Base-by-base conservation (phyloP, 2,113 vertebrate species). In the Hypocryptadius cinnamomeus region DNA sequence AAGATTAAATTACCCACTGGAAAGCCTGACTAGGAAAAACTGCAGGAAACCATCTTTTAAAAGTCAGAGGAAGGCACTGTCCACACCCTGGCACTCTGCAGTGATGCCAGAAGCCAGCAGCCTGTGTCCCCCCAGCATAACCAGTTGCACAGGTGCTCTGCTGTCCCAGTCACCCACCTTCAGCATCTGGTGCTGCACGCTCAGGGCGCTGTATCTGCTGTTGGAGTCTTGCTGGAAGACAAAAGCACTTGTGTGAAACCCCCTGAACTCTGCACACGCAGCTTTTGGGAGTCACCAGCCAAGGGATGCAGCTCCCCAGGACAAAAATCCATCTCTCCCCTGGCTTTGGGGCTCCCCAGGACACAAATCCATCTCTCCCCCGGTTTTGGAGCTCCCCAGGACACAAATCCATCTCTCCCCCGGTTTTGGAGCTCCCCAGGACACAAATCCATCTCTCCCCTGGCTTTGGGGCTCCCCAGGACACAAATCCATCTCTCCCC, bases 151-250 rank as follows among this genome's bases (percentile, higher is more conserved):
- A 35, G 81, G 39, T 3, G n/a, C 27, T 9, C 37, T 13, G 28
- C 19, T 48, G 33, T 6, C 44, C 23, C 51, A 3, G 27, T 33
- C 33, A 97, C 98, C 80, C 90, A 99, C 99, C 98, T 99, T 99
- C 68, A 99, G 79, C 98, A 99, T 99, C 96, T 99, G 99, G 96
- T 99, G 99, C 30, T 99, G 99, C 22, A 99, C 98, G 25, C 98
- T 99, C 93, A 99, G 87, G 3, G 99, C 98, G 11, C 98, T 98
- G 76, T 98, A 98, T 80, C 97, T 98, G 98, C 97, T 97, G 85
- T 97, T 98, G 48, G 98, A 97, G 94, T 99, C 99, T 98, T 99
- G 99, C 99, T 99, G 98, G 85, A 96, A 97, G 94, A 95, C 31
- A 31, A 83, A 92, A 96, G 85, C 57, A 59, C 56, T 54, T 11